A percentile compares a stretch with the other conserved stretches of the same genome.
Evolutionary conservation across 2,113 vertebrate species (phyloP).

Genomic region (Osmerus mordax): DNA sequence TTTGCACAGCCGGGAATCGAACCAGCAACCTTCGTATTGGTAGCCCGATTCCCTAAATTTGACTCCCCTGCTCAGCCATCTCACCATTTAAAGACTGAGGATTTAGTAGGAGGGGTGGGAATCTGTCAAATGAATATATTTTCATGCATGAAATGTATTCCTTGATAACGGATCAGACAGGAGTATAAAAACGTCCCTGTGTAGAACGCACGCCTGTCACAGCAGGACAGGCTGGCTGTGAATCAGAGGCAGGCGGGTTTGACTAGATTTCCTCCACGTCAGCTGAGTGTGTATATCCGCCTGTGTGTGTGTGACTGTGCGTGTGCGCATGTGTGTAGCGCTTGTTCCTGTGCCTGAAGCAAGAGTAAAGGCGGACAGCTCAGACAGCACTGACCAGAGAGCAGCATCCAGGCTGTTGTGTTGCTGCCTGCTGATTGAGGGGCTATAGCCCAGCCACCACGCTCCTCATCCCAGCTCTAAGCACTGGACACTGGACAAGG

Average conservation of each 20-base stretch:
- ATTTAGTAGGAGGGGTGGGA: too few relatives aligned
- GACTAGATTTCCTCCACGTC: slow-evolving; percentile 6
- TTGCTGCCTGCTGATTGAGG: not conserved
- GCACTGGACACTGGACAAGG: not conserved
- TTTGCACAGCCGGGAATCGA: too few relatives aligned
- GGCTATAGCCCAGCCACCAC: not conserved
- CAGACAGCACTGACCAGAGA: not conserved
- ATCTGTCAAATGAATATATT: too few relatives aligned
- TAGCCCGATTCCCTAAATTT: too few relatives aligned
- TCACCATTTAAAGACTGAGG: not conserved
- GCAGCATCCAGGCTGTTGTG: not conserved
- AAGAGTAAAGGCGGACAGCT: slow-evolving; percentile 1
- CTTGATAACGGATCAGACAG: not conserved
- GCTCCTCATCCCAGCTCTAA: not conserved
- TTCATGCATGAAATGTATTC: not conserved
- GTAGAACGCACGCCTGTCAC: not conserved
- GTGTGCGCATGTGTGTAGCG: too few relatives aligned
- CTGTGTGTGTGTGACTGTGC: not conserved
- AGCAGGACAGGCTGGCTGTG: not conserved
- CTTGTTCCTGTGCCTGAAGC: not conserved
- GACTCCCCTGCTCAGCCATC: too few relatives aligned
- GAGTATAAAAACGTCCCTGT: slow-evolving; percentile 6
- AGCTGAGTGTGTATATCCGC: slow-evolving; percentile 3
- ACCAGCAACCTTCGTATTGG: too few relatives aligned
- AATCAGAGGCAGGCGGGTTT: slow-evolving; percentile 16